phyloP scores from a whole-genome alignment of 2,797 vertebrate species.

The Eutrigla gurnardus region DNA sequence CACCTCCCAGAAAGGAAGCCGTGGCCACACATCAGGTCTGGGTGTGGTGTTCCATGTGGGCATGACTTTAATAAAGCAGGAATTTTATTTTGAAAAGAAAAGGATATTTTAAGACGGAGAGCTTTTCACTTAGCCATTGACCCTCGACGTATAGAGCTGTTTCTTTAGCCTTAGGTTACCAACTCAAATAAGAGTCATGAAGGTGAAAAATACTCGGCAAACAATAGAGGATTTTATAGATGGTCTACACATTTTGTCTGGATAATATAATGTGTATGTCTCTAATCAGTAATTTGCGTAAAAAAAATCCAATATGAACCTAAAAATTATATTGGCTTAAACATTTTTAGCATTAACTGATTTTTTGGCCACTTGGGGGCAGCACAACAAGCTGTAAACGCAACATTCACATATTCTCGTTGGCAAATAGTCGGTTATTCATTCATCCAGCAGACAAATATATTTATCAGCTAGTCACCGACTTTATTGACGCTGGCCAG shows the following conservation, averaged over 20 bases:
- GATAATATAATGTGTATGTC: neutral
- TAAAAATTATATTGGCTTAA: neutral
- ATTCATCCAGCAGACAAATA: neutral
- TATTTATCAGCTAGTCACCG: neutral
- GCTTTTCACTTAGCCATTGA: constrained; percentile 24
- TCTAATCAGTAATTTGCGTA: neutral
- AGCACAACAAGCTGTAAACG: no score
- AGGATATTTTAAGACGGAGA: constrained; percentile 55
- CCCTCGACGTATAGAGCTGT: constrained; percentile 47
- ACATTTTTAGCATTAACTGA: neutral
- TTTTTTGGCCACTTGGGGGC: no score
- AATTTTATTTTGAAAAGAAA: constrained; percentile 71
- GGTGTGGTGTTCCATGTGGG: constrained; percentile 58
- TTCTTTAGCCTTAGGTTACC: constrained; percentile 64
- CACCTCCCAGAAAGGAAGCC: constrained; percentile 43
- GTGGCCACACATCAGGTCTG: constrained; percentile 59
- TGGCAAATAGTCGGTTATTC: no score
- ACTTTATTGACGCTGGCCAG: neutral
- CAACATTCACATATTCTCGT: no score
- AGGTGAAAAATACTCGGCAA: constrained; percentile 7
- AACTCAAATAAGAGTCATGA: constrained; percentile 13
- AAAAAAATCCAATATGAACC: neutral
- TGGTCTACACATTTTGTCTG: neutral
- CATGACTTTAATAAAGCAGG: constrained; percentile 72
- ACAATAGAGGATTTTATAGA: neutral